These are phyloP conservation scores for Pyxicephalus adspersus DNA, from an alignment of 2,113 vertebrate genomes.

Conservation along the genomic window DNA sequence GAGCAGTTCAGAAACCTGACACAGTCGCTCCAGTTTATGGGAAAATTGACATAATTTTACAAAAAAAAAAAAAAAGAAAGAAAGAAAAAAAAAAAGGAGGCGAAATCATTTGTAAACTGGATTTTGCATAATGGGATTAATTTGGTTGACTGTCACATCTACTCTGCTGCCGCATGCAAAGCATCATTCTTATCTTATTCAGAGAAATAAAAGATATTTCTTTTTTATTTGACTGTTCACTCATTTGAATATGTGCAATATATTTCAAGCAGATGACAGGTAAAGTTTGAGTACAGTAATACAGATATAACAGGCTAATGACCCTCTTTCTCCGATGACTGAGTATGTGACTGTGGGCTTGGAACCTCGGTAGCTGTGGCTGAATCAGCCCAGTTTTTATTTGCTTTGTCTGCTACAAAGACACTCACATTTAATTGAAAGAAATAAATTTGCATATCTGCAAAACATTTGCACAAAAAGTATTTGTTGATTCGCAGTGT, in stretches of 20 bases:
- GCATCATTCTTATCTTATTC: constrained; percentile 67
- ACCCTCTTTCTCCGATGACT: constrained; percentile 41
- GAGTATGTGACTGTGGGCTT: constrained; percentile 39
- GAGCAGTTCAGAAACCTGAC: constrained; percentile 72
- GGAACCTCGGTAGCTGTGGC: constrained; percentile 31
- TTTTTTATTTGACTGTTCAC: constrained; percentile 60
- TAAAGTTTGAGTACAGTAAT: constrained; percentile 48
- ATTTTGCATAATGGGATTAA: constrained; percentile 84
- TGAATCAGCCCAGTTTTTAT: constrained; percentile 32
- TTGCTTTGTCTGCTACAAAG: constrained; percentile 34
- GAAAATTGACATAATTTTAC: constrained; percentile 77
- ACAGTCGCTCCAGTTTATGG: constrained; percentile 74
- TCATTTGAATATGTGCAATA: constrained; percentile 57
- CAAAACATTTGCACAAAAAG: constrained; percentile 43
- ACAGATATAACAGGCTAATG: constrained; percentile 49
- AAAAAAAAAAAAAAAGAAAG: constrained; percentile 59
- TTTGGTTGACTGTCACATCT: constrained; percentile 79
- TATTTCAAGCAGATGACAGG: constrained; percentile 42
- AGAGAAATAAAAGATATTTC: constrained; percentile 60
- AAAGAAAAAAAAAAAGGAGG: constrained; percentile 54
- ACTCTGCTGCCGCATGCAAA: constrained; percentile 73
- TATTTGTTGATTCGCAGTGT: constrained; percentile 32
- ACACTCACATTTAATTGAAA: constrained; percentile 50
- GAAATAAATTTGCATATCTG: constrained; percentile 49
- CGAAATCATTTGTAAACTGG: constrained; percentile 77